These are phyloP conservation scores for Mythimna pallens DNA, from an alignment of 2,888 invertebrate species.

Conservation along the genomic window DNA sequence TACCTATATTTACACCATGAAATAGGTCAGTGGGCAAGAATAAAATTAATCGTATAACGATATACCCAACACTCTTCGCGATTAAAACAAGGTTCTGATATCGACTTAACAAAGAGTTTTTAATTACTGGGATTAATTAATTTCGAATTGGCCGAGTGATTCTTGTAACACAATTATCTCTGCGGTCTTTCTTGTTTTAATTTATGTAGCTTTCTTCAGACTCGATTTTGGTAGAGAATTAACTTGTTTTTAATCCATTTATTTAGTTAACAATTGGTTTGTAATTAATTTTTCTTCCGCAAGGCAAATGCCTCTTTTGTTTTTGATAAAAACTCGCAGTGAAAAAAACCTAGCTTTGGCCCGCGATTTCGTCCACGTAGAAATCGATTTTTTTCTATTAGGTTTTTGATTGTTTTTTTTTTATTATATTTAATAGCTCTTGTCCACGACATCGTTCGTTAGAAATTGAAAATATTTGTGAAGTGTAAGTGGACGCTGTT, in stretches of 20 bases:
- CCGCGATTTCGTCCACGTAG: too few species aligned
- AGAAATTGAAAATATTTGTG: too few species aligned
- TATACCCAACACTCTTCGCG: neutral
- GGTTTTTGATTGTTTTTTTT: too few species aligned
- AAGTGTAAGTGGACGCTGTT: too few species aligned
- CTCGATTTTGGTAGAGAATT: neutral
- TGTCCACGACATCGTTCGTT: too few species aligned
- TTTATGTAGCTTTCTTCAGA: constrained; percentile 2
- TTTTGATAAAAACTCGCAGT: neutral
- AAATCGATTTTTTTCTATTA: too few species aligned
- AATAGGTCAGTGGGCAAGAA: constrained; percentile 39
- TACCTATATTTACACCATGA: constrained; percentile 26
- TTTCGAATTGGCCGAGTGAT: constrained; percentile 25
- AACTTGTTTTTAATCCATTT: neutral
- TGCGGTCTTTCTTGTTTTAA: constrained; percentile 11
- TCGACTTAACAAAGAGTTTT: constrained; percentile 30
- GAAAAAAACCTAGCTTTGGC: too few species aligned
- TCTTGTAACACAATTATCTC: constrained; percentile 30
- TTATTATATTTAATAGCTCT: too few species aligned
- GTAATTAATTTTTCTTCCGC: neutral
- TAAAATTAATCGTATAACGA: constrained; percentile 31
- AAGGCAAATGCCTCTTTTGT: neutral
- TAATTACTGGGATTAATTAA: constrained; percentile 45
- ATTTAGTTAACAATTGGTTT: neutral
- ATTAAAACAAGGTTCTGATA: constrained; percentile 16